Base-by-base conservation (phyloP, 2,888 invertebrate genomes). In the Caenorhabditis zanzibari region DNA sequence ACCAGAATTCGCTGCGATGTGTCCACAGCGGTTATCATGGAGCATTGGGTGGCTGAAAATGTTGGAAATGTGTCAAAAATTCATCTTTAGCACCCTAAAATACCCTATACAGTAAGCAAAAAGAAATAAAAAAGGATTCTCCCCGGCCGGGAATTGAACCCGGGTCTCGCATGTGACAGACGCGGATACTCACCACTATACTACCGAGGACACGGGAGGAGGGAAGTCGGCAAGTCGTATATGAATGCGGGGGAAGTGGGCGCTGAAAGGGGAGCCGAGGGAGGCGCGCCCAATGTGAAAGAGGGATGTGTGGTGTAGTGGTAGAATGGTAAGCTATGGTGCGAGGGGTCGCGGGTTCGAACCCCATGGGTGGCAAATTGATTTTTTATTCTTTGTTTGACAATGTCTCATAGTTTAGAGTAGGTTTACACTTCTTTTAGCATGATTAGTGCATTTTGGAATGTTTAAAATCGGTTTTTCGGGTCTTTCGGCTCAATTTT, bases 91-190 rank as follows among this genome's bases (percentile, higher is more conserved):
- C 19, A 2, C 10, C 22, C 4, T 38, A 10, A 38, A 6, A 38
- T 6, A 2, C 10, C 22, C 4, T 38, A 10, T 10, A 6, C 5
- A 38, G 38, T 12, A 47, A 49, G 16, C 1, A 26, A 19, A 54
- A 68, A 68, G 32, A 54, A 68, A 14, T 16, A 54, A 26, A 47
- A 64, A 64, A 49, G 26, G 26, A 10, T 64, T 64, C 64, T 64
- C 49, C 47, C 64, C 47, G 49, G 64, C 64, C 86, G 86, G 86
- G 86, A 86, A 86, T 86, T 85, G 88, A 87, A 88, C 84, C 84
- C 85, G 85, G 84, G 85, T 85, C 85, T 85, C 85, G 85, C 85
- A 87, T 86, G 86, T 87, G 86, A 87, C 87, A 87, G 88, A 83
- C 87, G 85, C 85, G 85, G 82, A 87, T 86, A 87, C 86, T 86